Percentiles rank a stretch among this genome's conserved stretches.
Conservation (phyloP, 2,113 vertebrate species). For the Otus sunia region DNA sequence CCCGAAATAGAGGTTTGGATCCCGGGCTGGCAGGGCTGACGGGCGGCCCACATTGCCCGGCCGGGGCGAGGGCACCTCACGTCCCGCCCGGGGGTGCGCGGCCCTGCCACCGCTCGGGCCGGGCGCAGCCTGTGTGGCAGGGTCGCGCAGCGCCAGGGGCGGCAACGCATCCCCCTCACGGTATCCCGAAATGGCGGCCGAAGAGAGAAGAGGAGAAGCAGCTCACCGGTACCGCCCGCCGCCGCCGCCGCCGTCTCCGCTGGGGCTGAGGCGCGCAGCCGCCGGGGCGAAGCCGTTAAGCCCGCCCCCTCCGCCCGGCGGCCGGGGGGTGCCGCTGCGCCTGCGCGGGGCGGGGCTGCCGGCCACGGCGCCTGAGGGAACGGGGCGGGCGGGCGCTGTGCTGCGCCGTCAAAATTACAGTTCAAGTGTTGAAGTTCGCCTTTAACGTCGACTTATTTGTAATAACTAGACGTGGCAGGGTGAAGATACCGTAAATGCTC, state of each 20-base stretch:
- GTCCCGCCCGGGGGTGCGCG: too few relatives aligned
- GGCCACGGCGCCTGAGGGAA: fast-evolving
- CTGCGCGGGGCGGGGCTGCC: fast-evolving
- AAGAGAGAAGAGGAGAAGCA: fast-evolving
- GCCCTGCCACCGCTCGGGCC: not conserved
- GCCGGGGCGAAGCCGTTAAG: not conserved
- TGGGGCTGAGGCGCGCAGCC: fast-evolving
- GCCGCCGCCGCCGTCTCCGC: fast-evolving
- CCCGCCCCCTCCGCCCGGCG: not conserved
- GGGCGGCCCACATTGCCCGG: not conserved
- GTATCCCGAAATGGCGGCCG: not conserved
- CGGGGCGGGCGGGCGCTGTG: fast-evolving
- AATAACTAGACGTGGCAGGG: not conserved
- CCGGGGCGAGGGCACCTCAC: not conserved
- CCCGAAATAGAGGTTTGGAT: fast-evolving
- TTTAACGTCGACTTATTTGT: not conserved
- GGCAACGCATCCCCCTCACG: not conserved
- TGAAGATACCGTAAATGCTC: fast-evolving
- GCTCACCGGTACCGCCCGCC: not conserved
- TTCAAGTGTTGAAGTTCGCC: fast-evolving
- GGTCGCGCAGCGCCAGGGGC: too few relatives aligned
- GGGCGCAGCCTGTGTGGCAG: too few relatives aligned
- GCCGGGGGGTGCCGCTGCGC: too few relatives aligned
- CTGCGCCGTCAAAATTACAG: fast-evolving
- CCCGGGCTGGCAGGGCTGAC: not conserved